Conservation (phyloP, 2,113 vertebrate genomes). For the Seriola rivoliana region DNA sequence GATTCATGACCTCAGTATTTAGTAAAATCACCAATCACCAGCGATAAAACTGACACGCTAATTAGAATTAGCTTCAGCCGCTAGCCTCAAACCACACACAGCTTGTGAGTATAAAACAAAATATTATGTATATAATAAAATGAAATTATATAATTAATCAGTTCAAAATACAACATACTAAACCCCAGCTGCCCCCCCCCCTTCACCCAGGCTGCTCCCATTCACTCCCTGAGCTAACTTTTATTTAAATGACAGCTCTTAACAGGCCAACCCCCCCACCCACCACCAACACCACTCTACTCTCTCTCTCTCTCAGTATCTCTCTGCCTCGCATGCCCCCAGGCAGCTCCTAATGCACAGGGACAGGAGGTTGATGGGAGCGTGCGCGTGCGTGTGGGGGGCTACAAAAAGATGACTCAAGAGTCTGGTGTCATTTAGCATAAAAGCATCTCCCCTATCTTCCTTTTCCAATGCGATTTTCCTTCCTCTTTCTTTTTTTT, state of each 20-base stretch:
- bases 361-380: slow-evolving; percentile 72
- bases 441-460: slow-evolving; percentile 51
- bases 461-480: not conserved
- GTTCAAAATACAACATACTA: not conserved
- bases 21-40: no score
- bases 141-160: not conserved
- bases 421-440: slow-evolving; percentile 64
- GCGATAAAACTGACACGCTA: no score
- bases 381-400: slow-evolving; percentile 12
- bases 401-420: slow-evolving; percentile 33
- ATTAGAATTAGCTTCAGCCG: no score
- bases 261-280: slow-evolving; percentile 68
- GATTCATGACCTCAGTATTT: no score
- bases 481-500: not conserved
- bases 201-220: not conserved
- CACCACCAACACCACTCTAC: slow-evolving; percentile 41
- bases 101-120: no score
- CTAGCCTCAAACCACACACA: no score
- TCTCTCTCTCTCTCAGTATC: slow-evolving; percentile 57
- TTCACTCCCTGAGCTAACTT: slow-evolving; percentile 40
- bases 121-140: no score
- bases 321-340: slow-evolving; percentile 72
- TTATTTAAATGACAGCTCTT: slow-evolving; percentile 84
- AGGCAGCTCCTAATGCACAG: slow-evolving; percentile 80
- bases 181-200: no score